phyloP scores from a whole-genome alignment of 53 echinoderm and acorn worm genomes.

The Holothuria scabra region DNA sequence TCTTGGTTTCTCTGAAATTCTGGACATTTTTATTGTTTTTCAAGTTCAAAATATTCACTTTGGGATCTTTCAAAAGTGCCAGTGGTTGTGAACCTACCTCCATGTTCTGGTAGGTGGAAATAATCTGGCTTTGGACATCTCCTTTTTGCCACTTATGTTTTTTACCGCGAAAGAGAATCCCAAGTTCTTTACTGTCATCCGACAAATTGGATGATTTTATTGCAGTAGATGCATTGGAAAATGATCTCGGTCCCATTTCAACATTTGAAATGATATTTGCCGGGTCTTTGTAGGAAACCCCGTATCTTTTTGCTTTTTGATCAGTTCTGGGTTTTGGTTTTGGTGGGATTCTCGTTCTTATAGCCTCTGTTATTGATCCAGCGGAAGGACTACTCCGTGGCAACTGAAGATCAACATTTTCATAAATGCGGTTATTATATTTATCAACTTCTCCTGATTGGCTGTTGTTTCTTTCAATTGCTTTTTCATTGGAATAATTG shows the following conservation, averaged over 20 bases:
- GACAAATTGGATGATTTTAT: slow-evolving; percentile 48
- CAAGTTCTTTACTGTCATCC: slow-evolving; percentile 53
- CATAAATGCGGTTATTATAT: slow-evolving; percentile 71
- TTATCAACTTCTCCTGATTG: background rate
- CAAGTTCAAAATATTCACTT: slow-evolving; percentile 37
- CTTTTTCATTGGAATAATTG: slow-evolving; percentile 49
- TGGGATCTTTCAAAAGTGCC: slow-evolving; percentile 46
- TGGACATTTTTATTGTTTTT: slow-evolving; percentile 2
- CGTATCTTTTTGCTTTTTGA: slow-evolving; percentile 85
- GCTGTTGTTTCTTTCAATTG: slow-evolving; percentile 47
- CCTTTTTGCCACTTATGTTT: slow-evolving; percentile 75
- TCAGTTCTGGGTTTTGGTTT: slow-evolving; percentile 71
- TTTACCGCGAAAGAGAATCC: slow-evolving; percentile 57
- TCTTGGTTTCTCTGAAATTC: slow-evolving; percentile 41
- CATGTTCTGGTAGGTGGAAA: slow-evolving; percentile 85
- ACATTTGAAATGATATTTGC: slow-evolving; percentile 56
- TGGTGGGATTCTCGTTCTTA: slow-evolving; percentile 69
- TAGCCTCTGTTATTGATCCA: slow-evolving; percentile 66
- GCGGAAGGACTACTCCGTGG: slow-evolving; percentile 27
- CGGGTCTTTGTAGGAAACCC: slow-evolving; percentile 82
- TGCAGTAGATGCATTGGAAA: slow-evolving; percentile 56
- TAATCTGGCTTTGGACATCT: slow-evolving; percentile 68
- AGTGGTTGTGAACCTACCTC: slow-evolving; percentile 60
- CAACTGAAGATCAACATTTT: slow-evolving; percentile 74
- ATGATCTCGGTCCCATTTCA: slow-evolving; percentile 59